A percentile compares a stretch with the other conserved stretches of the same genome.
These are phyloP conservation scores for Eurytemora carolleeae DNA, from an alignment of 1,140 invertebrate genomes.

Conservation along the genomic window DNA sequence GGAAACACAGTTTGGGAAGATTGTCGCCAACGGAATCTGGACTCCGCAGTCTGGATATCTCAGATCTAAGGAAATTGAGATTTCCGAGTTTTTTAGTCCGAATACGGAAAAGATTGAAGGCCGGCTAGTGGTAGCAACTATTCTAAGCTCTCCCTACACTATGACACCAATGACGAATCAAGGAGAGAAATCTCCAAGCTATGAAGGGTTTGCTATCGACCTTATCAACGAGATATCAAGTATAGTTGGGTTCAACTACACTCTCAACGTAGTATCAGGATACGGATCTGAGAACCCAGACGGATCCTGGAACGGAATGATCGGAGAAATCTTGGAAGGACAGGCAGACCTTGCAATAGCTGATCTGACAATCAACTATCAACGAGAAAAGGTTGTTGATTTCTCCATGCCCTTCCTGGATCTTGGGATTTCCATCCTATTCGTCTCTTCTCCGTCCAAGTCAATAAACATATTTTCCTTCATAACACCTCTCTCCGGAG, in stretches of 20 bases:
- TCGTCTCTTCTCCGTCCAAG: conserved; percentile 19
- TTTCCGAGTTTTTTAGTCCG: no score
- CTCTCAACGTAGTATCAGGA: neutral
- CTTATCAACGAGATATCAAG: neutral
- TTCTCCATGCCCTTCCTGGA: conserved; percentile 28
- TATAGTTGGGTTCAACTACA: neutral
- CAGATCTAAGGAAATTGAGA: no score
- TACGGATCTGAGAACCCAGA: neutral
- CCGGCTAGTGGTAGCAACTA: neutral
- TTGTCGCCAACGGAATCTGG: no score
- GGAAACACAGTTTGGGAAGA: no score
- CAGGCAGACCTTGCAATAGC: conserved; percentile 24
- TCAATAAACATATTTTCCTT: conserved; percentile 27
- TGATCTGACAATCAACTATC: conserved; percentile 26
- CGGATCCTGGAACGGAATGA: neutral
- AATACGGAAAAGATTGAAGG: neutral
- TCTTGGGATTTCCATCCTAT: conserved; percentile 14
- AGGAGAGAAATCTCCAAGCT: neutral
- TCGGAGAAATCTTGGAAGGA: neutral
- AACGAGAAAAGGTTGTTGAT: conserved; percentile 24
- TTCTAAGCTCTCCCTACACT: neutral
- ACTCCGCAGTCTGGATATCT: no score
- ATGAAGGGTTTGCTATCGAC: neutral
- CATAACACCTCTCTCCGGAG: conserved; percentile 10
- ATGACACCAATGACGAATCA: neutral